Percentiles rank a stretch among this genome's conserved stretches.
Conservation (phyloP, 2,113 vertebrate species). For the Trogon melanurus region DNA sequence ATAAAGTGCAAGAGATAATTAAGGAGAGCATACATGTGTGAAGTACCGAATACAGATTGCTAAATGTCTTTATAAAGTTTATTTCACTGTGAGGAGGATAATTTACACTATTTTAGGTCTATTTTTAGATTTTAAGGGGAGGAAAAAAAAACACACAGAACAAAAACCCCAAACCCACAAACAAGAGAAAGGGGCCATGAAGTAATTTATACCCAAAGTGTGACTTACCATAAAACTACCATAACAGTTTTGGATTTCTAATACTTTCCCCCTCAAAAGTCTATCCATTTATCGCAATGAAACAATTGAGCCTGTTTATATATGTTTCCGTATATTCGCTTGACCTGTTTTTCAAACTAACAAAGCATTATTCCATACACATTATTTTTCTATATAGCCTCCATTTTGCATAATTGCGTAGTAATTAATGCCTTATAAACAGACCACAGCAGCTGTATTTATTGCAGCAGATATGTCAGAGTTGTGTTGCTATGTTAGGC, state of each 20-base stretch:
- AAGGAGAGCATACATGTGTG: background rate
- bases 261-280: background rate
- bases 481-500: background rate
- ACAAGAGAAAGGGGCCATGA: background rate
- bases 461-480: background rate
- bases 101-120: background rate
- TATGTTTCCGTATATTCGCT: background rate
- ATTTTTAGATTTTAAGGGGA: background rate
- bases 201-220: background rate
- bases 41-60: background rate
- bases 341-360: background rate
- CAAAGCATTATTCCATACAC: background rate
- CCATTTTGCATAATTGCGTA: background rate
- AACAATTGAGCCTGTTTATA: background rate
- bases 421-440: slow-evolving; percentile 6
- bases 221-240: background rate
- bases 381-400: background rate
- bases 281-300: background rate
- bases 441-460: background rate
- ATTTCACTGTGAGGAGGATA: background rate
- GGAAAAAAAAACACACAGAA: background rate
- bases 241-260: background rate
- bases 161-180: background rate
- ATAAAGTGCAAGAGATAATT: background rate
- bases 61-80: background rate